Evolutionary conservation across 1,140 invertebrate genomes (phyloP), one percentile per base, ranked within the genome.

Genomic region (Lasaia peninsularis): DNA sequence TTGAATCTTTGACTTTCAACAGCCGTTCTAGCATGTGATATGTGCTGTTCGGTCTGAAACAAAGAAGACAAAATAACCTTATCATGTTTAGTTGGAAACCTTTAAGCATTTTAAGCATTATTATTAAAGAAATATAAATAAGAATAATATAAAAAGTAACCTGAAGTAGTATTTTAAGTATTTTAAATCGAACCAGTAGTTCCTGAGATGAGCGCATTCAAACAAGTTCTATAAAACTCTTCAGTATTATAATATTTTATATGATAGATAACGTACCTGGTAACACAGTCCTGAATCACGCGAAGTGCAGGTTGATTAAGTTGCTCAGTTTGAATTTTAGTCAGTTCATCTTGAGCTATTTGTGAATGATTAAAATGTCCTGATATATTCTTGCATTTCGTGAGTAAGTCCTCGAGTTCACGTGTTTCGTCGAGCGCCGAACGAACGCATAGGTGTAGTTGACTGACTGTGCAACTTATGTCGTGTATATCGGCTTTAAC

Each of bases 381-480:
- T 20, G 67, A 50, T 57, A 73, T 73, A 35, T 63, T 68, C 49
- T 62, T 73, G 54, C 65, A 71, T 67, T 74, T 74, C 63, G 55
- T 8, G 5, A 63, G 32, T 52, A 63, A 63, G 10, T 58, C 12
- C 14, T 57, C 59, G 0, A 55, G 21, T 53, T 61, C 60, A 12
- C 11, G 8, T 4, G 40, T 31, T 51, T 58, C 51, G 18, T 58
- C 51, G 18, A 49, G 11, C 7, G 20, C 20, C 18, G 6, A 20
- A 20, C 24, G 48, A 20, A 53, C 33, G 5, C n/a, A 33, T 10
- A 53, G 20, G 9, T 34, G 52, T 35, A 53, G n/a, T 33, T 37
- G 14, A 20, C 35, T 8, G n/a, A 33, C 33, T 20, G 52, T 18
- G 34, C 52, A 53, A 11, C 3, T 33, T 4, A 21, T n/a, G 11